Evolutionary conservation across 2,113 vertebrate species (phyloP).

Genomic region (Centropristis striata): DNA sequence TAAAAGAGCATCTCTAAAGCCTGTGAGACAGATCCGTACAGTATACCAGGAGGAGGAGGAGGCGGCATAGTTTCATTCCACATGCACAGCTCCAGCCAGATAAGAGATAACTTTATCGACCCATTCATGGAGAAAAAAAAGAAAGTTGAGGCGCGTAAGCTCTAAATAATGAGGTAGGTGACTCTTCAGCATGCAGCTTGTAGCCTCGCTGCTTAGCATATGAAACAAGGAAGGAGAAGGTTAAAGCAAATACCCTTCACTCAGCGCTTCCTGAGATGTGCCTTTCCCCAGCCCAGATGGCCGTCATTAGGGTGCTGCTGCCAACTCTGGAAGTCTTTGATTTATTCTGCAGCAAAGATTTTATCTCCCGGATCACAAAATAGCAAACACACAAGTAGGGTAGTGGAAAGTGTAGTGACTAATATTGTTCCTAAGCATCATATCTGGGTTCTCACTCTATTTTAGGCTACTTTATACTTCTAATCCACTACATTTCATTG

Average conservation of each 20-base stretch:
- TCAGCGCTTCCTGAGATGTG: conserved; percentile 49
- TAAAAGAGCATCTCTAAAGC: not conserved
- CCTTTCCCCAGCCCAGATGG: conserved; percentile 75
- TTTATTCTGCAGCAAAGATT: conserved; percentile 80
- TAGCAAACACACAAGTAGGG: conserved; percentile 12
- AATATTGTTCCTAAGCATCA: too few species aligned
- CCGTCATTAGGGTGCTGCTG: conserved; percentile 74
- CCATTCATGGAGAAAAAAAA: not conserved
- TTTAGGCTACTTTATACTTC: not conserved
- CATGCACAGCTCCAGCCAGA: conserved; percentile 13
- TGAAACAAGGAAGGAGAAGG: conserved; percentile 62
- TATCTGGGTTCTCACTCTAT: not conserved
- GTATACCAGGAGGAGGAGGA: not conserved
- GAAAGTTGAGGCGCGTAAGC: not conserved
- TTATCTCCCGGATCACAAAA: conserved; percentile 42
- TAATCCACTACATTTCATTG: not conserved
- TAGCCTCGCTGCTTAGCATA: conserved; percentile 43
- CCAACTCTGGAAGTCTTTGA: conserved; percentile 82
- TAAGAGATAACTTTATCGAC: conserved; percentile 16
- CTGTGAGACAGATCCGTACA: conserved; percentile 4
- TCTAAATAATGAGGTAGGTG: conserved; percentile 20
- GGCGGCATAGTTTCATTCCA: conserved; percentile 36
- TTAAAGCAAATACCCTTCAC: conserved; percentile 54
- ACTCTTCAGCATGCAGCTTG: conserved; percentile 37
- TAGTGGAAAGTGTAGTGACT: not conserved